These are phyloP conservation scores for Zoanthus solanderi DNA, from an alignment of 92 coral and sea anemone genomes.

Conservation along the genomic window DNA sequence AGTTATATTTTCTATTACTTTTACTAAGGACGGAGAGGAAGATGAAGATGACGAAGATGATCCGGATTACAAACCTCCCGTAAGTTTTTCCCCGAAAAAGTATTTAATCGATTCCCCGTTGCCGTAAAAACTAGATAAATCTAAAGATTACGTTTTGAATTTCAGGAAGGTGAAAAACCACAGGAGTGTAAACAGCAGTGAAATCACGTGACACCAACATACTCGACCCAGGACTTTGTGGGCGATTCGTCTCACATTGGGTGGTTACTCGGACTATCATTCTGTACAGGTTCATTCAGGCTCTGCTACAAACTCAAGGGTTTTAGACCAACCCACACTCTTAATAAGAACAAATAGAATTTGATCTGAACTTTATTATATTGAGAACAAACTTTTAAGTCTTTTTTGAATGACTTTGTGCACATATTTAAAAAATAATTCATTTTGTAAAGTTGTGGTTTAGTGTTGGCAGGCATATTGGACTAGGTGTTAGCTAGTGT, in stretches of 20 bases:
- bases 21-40: constrained; percentile 76
- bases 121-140: not conserved
- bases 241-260: constrained; percentile 5
- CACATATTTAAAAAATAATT: constrained; percentile 6
- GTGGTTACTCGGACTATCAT: not conserved
- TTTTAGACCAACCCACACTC: not conserved
- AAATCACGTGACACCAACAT: not conserved
- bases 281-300: too few species aligned
- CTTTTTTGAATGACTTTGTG: not conserved
- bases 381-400: not conserved
- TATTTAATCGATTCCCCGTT: not conserved
- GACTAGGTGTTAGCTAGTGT: not conserved
- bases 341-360: not conserved
- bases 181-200: constrained; percentile 87
- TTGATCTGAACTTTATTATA: not conserved
- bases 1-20: not conserved
- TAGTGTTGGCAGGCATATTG: not conserved
- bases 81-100: not conserved
- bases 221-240: not conserved
- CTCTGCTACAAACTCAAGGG: not conserved
- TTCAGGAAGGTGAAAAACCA: constrained; percentile 76
- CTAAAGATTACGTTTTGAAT: not conserved
- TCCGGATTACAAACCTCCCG: constrained; percentile 83
- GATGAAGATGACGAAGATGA: constrained; percentile 91
- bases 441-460: not conserved